Evolutionary conservation across 2,888 invertebrate species (phyloP).

Genomic region (Leucoptera coffeella): DNA sequence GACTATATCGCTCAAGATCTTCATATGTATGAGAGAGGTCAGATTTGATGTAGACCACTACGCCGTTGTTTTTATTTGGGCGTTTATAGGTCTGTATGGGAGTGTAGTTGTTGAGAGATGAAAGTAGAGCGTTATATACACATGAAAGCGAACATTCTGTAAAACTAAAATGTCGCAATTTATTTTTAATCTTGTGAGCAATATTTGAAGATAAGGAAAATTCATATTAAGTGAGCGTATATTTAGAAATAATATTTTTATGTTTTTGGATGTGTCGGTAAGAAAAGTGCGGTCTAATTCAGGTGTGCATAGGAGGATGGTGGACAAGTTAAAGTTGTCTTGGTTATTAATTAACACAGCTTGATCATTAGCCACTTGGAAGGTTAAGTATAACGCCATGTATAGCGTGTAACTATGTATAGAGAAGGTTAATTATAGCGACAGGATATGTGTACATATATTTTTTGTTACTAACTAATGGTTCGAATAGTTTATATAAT

Average conservation of each 20-base stretch:
- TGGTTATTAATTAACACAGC: background rate
- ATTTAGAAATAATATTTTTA: background rate
- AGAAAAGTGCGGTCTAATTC: background rate
- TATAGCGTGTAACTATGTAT: background rate
- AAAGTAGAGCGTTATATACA: background rate
- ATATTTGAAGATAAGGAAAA: background rate
- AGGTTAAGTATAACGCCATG: background rate
- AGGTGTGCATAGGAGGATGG: slow-evolving; percentile 1
- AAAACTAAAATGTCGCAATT: slow-evolving; percentile 1
- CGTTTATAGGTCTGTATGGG: background rate
- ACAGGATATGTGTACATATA: background rate
- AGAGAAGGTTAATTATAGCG: background rate
- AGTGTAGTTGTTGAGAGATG: slow-evolving; percentile 1
- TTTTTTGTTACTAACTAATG: slow-evolving; percentile 1
- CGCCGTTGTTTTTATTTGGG: slow-evolving; percentile 2
- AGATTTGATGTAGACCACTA: slow-evolving; percentile 1
- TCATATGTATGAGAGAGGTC: background rate
- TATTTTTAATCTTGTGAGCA: too few species aligned
- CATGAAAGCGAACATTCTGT: slow-evolving; percentile 2
- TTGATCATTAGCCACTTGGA: background rate
- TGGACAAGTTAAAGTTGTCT: background rate
- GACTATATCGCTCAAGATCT: background rate
- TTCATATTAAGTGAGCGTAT: background rate
- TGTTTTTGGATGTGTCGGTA: background rate
- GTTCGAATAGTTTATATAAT: too few species aligned